A percentile compares a stretch with the other conserved stretches of the same genome.
These are phyloP conservation scores for Sciurus vulgaris DNA, from an alignment of 2,797 vertebrate genomes.

Conservation along the genomic window DNA sequence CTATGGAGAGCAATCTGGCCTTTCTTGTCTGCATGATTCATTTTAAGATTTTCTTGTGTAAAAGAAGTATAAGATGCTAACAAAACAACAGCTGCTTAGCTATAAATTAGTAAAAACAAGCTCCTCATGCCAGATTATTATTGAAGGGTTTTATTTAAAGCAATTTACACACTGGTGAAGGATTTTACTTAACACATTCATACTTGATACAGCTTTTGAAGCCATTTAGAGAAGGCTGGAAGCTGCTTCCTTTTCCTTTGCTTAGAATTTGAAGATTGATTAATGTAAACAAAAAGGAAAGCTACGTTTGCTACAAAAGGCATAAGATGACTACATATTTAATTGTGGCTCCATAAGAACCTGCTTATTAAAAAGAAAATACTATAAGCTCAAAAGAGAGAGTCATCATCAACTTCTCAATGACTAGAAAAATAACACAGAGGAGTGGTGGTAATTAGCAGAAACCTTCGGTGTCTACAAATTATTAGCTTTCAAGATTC, in stretches of 20 bases:
- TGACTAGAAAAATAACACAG: slow-evolving; percentile 18
- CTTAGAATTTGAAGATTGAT: slow-evolving; percentile 58
- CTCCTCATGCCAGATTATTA: not conserved
- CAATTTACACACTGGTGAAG: slow-evolving; percentile 59
- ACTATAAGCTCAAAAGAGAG: not conserved
- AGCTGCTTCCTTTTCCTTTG: not conserved
- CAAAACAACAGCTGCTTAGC: slow-evolving; percentile 74
- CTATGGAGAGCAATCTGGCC: slow-evolving; percentile 61
- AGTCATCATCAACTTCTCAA: not conserved
- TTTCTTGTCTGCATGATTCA: slow-evolving; percentile 5
- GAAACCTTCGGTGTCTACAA: not conserved
- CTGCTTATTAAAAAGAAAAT: slow-evolving; percentile 65
- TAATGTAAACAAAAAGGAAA: slow-evolving; percentile 66
- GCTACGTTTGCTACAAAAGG: slow-evolving; percentile 56
- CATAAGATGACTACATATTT: slow-evolving; percentile 58
- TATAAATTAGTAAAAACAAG: slow-evolving; percentile 59
- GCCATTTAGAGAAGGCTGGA: slow-evolving; percentile 20
- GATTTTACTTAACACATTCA: slow-evolving; percentile 47
- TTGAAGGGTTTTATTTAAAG: slow-evolving; percentile 47
- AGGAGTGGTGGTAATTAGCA: not conserved
- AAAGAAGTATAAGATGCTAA: slow-evolving; percentile 51
- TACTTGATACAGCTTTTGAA: slow-evolving; percentile 35
- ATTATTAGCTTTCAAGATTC: slow-evolving; percentile 50
- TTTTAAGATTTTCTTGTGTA: slow-evolving; percentile 67
- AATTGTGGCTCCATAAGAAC: not conserved